A percentile compares a stretch with the other conserved stretches of the same genome.
Conservation (phyloP, 1,140 invertebrate species). For the Drosophila malerkotliana region DNA sequence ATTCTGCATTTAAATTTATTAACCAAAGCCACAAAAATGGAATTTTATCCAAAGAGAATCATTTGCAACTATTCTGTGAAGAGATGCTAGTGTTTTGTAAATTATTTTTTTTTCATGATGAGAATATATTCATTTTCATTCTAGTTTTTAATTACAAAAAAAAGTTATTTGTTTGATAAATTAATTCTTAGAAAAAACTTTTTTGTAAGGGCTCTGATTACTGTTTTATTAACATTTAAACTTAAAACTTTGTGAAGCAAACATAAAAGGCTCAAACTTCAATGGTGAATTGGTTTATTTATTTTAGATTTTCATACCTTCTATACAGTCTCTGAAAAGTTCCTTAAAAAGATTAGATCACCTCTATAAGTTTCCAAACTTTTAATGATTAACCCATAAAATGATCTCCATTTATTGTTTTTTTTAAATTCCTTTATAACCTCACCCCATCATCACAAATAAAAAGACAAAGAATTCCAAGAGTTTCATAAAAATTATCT, state of each 20-base stretch:
- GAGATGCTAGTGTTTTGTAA: background rate
- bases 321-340: too few species aligned
- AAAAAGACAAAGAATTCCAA: background rate
- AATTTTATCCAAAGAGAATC: background rate
- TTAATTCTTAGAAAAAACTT: too few species aligned
- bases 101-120: background rate
- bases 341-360: too few species aligned
- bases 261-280: too few species aligned
- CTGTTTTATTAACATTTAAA: too few species aligned
- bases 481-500: conserved; percentile 70
- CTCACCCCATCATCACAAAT: background rate
- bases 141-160: background rate
- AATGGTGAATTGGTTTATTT: too few species aligned
- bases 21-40: background rate
- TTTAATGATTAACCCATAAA: background rate
- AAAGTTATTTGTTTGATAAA: too few species aligned
- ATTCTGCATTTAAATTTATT: background rate
- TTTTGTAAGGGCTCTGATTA: too few species aligned
- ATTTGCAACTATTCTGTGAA: background rate
- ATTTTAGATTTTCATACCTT: too few species aligned
- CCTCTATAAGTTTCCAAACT: too few species aligned
- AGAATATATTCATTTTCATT: background rate
- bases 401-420: background rate
- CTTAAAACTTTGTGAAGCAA: too few species aligned
- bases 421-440: background rate